Evolutionary conservation across 2,113 vertebrate species (phyloP), one percentile per base, ranked within the genome.

Genomic region (Amia ocellicauda): DNA sequence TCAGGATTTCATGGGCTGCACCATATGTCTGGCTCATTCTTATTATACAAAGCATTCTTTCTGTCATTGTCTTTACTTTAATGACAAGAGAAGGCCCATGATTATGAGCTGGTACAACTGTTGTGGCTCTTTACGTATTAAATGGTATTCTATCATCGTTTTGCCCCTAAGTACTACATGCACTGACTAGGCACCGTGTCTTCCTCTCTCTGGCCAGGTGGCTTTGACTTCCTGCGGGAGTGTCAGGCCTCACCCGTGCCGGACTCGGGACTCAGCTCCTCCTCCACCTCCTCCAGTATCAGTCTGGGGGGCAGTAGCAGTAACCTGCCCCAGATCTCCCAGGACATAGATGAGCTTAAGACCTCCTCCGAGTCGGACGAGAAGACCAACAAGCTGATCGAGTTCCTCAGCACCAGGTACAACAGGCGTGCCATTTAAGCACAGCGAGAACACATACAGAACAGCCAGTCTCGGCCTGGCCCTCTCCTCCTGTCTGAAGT

Each of bases 361-460:
- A 49, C 86, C 0, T 75, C 89, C 59, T 84, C 83, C 0, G 97
- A 98, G 70, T 83, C 79, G 0, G 93, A 97, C 50, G 93, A 97
- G 72, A 99, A 99, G 73, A 94, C 94, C 20, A 96, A 92, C 85
- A 98, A 98, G 77, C 93, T 99, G 67, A 97, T 98, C 4, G 96
- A 99, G 81, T 99, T 98, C 75, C 91, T 99, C 72, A 96, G 95
- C 11, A 98, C 95, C 76, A 98, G 96, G 97, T 98, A 86, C 83
- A 40, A n/a, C n/a, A n/a, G n/a, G n/a, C n/a, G n/a, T n/a, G n/a
- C n/a, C n/a, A n/a, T n/a, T n/a, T n/a, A n/a, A n/a, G n/a, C n/a
- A n/a, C n/a, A n/a, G n/a, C n/a, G n/a, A n/a, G n/a, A n/a, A n/a
- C n/a, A n/a, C n/a, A n/a, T n/a, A n/a, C n/a, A n/a, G n/a, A n/a